Evolutionary conservation across 2,113 vertebrate species (phyloP).

Genomic region (Ploceus nigricollis): DNA sequence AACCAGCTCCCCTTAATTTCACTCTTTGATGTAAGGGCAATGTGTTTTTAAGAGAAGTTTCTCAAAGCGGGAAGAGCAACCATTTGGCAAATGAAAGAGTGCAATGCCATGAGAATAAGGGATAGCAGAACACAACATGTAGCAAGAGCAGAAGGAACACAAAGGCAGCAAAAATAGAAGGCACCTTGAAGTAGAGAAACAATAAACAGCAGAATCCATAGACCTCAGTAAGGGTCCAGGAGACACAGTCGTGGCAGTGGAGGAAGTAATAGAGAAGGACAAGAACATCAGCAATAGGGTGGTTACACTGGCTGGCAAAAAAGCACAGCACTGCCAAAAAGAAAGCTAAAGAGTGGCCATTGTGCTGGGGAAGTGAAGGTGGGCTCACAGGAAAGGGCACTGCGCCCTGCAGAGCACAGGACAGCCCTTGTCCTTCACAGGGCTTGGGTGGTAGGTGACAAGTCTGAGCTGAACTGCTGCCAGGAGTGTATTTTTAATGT

Average conservation of each 20-base stretch:
- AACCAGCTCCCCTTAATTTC: slow-evolving; percentile 7
- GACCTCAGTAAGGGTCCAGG: neutral
- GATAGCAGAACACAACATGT: neutral
- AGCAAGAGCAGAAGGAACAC: neutral
- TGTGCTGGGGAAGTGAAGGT: neutral
- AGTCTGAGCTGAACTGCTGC: neutral
- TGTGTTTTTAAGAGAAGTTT: slow-evolving; percentile 7
- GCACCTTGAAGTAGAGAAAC: neutral
- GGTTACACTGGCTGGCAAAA: neutral
- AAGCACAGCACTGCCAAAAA: neutral
- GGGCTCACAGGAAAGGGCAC: neutral
- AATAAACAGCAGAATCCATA: neutral
- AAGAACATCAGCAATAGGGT: neutral
- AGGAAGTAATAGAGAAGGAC: neutral
- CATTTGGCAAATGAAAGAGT: slow-evolving; percentile 30
- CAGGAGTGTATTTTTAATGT: neutral
- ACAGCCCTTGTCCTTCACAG: neutral
- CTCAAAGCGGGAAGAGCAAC: neutral
- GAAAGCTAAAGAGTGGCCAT: neutral
- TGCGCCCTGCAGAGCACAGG: neutral
- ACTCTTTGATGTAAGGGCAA: slow-evolving; percentile 27
- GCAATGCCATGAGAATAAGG: neutral
- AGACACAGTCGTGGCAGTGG: rapidly evolving
- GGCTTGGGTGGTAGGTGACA: rapidly evolving
- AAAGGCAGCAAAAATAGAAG: neutral